phyloP scores from a whole-genome alignment of 2,888 invertebrate species.

The Noctua pronuba region DNA sequence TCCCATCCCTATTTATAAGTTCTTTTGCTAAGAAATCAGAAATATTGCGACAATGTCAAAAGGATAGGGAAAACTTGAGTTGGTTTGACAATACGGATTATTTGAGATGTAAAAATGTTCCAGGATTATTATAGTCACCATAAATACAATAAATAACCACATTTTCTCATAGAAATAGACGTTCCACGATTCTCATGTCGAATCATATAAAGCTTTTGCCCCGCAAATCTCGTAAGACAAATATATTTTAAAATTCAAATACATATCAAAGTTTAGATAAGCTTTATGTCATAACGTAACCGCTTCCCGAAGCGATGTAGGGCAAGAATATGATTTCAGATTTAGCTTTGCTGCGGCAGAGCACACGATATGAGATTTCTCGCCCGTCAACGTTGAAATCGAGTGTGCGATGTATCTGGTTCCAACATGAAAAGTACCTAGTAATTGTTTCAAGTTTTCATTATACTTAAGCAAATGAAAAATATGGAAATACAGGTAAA shows the following conservation, averaged over 20 bases:
- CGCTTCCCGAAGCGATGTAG: slow-evolving; percentile 47
- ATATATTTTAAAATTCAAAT: slow-evolving; percentile 42
- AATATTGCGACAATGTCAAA: slow-evolving; percentile 6
- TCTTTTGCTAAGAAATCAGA: not conserved
- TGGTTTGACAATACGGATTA: slow-evolving; percentile 8
- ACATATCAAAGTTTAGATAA: slow-evolving; percentile 52
- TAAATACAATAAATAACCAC: not conserved
- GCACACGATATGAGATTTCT: slow-evolving; percentile 38
- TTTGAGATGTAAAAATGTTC: not conserved
- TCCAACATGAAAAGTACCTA: slow-evolving; percentile 8
- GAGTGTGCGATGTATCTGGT: slow-evolving; percentile 27
- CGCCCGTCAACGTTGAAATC: slow-evolving; percentile 40
- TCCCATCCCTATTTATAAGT: not conserved
- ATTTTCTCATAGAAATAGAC: not conserved
- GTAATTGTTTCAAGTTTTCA: slow-evolving; percentile 18
- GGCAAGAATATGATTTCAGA: slow-evolving; percentile 57
- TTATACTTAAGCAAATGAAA: slow-evolving; percentile 15
- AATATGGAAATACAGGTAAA: slow-evolving; percentile 41
- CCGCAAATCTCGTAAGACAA: not conserved
- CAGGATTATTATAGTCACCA: not conserved
- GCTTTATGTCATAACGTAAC: slow-evolving; percentile 33
- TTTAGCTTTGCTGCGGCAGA: slow-evolving; percentile 43
- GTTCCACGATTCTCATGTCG: not conserved
- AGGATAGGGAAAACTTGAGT: not conserved
- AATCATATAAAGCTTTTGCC: not conserved